Conservation (phyloP, 2,113 vertebrate genomes). For the Sapayoa aenigma region DNA sequence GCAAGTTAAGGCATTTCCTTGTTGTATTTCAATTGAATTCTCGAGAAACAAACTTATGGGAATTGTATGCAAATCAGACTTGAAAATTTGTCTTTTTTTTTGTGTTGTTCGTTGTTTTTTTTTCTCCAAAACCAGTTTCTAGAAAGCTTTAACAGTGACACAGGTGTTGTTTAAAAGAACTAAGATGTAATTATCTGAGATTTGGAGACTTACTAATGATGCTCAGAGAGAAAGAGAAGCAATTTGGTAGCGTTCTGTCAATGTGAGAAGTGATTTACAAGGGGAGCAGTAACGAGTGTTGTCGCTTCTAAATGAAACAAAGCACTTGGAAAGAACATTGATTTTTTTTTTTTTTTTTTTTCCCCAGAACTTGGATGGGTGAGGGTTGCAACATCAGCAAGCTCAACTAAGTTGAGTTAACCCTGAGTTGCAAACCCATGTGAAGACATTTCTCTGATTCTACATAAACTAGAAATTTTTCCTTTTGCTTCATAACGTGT, state of each 20-base stretch:
- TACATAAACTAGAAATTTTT: background rate
- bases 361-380: background rate
- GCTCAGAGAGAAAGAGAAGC: background rate
- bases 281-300: slow-evolving; percentile 1
- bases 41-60: background rate
- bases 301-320: slow-evolving; percentile 22
- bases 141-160: background rate
- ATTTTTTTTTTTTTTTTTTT: background rate
- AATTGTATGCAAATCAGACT: background rate
- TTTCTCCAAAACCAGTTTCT: accelerated
- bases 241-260: background rate
- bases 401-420: background rate
- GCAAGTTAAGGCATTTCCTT: background rate
- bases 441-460: background rate
- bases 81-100: background rate
- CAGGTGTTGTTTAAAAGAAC: background rate
- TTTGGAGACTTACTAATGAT: background rate
- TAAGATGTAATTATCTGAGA: background rate
- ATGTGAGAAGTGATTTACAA: slow-evolving; percentile 17
- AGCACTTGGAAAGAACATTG: background rate
- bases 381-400: background rate
- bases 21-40: background rate
- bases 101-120: background rate
- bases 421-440: background rate
- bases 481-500: background rate